Conservation (phyloP, 1,140 invertebrate species). For the Aphaenogaster ashmeadi region DNA sequence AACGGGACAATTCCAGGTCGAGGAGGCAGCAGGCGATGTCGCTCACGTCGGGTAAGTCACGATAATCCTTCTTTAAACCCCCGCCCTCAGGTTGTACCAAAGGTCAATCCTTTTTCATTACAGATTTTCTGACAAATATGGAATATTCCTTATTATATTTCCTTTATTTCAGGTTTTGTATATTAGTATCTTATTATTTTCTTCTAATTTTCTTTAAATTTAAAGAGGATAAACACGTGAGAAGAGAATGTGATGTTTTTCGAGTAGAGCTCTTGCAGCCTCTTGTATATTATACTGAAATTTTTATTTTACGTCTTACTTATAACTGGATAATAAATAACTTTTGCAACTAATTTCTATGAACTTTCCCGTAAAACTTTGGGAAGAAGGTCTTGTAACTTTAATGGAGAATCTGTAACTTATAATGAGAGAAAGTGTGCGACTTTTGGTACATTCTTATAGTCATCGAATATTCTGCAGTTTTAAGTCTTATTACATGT, state of each 20-base stretch:
- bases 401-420: neutral
- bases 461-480: neutral
- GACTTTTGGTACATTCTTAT: constrained; percentile 11
- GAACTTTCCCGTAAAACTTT: neutral
- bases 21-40: constrained; percentile 85
- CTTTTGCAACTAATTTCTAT: neutral
- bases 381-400: neutral
- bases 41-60: constrained; percentile 87
- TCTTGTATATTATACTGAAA: neutral
- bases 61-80: constrained; percentile 22
- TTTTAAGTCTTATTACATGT: neutral
- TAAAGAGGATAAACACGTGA: neutral
- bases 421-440: constrained; percentile 34
- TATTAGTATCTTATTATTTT: neutral
- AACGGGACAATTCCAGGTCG: constrained; percentile 80
- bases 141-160: neutral
- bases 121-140: neutral
- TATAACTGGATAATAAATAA: neutral
- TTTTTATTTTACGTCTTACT: constrained; percentile 6
- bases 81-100: neutral
- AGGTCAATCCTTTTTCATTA: neutral
- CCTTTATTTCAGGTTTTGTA: neutral
- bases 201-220: neutral
- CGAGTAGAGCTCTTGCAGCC: neutral
- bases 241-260: neutral